phyloP scores from a whole-genome alignment of 2,888 invertebrate species.

The Diarsia brunnea region DNA sequence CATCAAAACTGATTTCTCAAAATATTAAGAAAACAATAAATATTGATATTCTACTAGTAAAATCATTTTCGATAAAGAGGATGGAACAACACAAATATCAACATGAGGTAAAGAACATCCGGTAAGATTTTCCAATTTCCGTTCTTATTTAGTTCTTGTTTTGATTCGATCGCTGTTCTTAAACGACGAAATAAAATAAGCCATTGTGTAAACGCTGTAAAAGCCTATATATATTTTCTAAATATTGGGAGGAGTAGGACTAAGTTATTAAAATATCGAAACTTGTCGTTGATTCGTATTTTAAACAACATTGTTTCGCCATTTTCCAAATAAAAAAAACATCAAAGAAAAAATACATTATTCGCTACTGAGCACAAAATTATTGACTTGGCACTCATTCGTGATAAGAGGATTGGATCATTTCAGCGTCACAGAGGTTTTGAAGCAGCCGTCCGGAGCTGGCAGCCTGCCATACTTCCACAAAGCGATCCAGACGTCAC shows the following conservation, averaged over 20 bases:
- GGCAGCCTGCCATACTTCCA: constrained; percentile 59
- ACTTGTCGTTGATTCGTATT: neutral
- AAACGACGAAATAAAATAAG: constrained; percentile 10
- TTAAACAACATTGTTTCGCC: neutral
- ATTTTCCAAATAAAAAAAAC: constrained; percentile 22
- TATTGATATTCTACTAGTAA: neutral
- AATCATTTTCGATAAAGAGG: constrained; percentile 6
- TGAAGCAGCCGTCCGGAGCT: constrained; percentile 46
- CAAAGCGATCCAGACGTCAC: constrained; percentile 59
- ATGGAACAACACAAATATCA: constrained; percentile 40
- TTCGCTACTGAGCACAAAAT: constrained; percentile 38
- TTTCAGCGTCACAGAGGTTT: constrained; percentile 62
- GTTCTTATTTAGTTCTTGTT: constrained; percentile 49
- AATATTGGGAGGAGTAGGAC: constrained; percentile 8
- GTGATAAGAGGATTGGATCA: constrained; percentile 63
- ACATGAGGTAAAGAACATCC: constrained; percentile 27
- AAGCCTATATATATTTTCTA: neutral
- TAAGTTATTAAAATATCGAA: constrained; percentile 1
- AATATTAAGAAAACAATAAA: neutral
- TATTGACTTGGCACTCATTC: constrained; percentile 58
- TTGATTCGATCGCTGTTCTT: constrained; percentile 25
- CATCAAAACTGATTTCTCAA: neutral
- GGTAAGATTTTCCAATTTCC: constrained; percentile 45
- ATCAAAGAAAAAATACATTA: constrained; percentile 27
- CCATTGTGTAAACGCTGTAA: constrained; percentile 8